A percentile compares a stretch with the other conserved stretches of the same genome.
These are phyloP conservation scores for Laodelphax striatellus DNA, from an alignment of 1,140 invertebrate species.

Conservation along the genomic window DNA sequence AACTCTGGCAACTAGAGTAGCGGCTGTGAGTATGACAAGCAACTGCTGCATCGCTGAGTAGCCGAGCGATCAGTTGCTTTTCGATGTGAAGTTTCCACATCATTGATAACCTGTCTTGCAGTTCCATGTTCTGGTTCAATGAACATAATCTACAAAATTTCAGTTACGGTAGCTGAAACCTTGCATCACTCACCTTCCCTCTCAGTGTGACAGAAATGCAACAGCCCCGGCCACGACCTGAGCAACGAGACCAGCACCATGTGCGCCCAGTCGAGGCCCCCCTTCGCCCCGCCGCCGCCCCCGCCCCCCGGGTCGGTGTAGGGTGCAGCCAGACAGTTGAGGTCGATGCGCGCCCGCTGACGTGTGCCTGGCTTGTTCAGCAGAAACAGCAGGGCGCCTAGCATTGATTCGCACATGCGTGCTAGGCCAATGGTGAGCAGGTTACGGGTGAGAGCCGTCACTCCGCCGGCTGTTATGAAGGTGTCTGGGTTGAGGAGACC, in stretches of 20 bases:
- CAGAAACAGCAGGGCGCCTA: constrained; percentile 74
- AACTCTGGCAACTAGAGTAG: no score
- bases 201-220: constrained; percentile 71
- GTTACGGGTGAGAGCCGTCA: constrained; percentile 68
- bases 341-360: constrained; percentile 53
- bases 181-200: constrained; percentile 25
- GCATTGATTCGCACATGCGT: constrained; percentile 57
- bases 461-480: constrained; percentile 71
- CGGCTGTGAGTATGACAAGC: no score
- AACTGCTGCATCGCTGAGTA: no score
- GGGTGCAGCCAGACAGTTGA: constrained; percentile 76
- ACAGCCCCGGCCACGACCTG: constrained; percentile 78
- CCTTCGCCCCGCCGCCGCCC: no score
- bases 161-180: no score
- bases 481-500: constrained; percentile 71
- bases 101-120: no score
- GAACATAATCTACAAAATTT: no score
- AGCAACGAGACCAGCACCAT: constrained; percentile 46
- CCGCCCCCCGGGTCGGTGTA: constrained; percentile 81
- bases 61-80: no score
- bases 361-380: constrained; percentile 79
- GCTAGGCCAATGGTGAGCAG: constrained; percentile 51
- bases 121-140: no score
- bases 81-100: no score
- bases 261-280: constrained; percentile 1